Base-by-base conservation (phyloP, 2,888 invertebrate genomes). In the Trachelus iudaicus region DNA sequence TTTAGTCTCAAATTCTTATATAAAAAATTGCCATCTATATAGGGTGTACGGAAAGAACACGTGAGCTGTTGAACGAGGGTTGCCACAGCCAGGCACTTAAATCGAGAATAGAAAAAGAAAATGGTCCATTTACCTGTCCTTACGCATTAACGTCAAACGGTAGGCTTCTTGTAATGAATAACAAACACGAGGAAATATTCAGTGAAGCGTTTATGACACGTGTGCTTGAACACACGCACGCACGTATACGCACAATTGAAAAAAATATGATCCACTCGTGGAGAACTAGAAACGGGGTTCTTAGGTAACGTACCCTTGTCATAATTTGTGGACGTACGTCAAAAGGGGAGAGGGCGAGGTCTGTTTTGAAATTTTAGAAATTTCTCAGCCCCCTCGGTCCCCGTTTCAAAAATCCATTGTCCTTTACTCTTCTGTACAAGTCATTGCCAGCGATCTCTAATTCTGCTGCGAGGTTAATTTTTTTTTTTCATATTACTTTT, bases 71-170 rank as follows among this genome's bases (percentile, higher is more conserved):
- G 15, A 56, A 23, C 23, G 23, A 23, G 23, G 23, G 56, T 56
- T 23, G 23, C 56, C 56, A 9, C 56, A 23, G 56, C 23, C 23
- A 56, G 56, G 23, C 56, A 56, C 56, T 56, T 56, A 23, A 0
- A 2, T 56, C 23, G 9, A 9, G 56, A 56, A 56, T 56, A 23
- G 9, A 56, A 6, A 80, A 76, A 80, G 35, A 75, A 77, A 73
- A n/a, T n/a, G 80, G 80, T 78, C 78, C 79, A 77, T 80, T 81
- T 76, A 35, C 40, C 78, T 75, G 79, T 81, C 79, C 73, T 34
- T 74, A 79, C 69, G 75, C 34, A 30, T 80, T 75, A 76, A 13
- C 75, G 56, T 80, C 78, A 80, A 78, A 78, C 75, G 34, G 73
- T 37, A 73, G 35, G n/a, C 33, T 75, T 75, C 78, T 75, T 79